Percentiles rank a stretch among this genome's conserved stretches.
phyloP scores from a whole-genome alignment of 2,888 invertebrate species.

The Drosophila diplacantha region DNA sequence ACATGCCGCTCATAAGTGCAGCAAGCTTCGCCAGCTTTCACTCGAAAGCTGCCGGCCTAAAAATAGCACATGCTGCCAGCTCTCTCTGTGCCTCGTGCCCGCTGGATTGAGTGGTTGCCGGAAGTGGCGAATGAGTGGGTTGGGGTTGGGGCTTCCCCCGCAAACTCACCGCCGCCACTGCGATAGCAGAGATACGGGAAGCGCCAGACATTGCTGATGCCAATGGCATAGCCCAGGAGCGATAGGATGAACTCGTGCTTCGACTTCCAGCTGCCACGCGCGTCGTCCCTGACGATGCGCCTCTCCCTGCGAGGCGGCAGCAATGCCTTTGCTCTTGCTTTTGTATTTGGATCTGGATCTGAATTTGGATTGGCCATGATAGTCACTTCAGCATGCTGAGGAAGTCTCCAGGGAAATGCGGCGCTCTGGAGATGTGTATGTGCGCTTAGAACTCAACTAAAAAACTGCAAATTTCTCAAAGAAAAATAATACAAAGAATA shows the following conservation, averaged over 20 bases:
- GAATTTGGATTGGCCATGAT: not conserved
- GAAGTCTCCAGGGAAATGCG: not conserved
- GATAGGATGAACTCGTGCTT: constrained; percentile 89
- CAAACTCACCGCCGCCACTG: constrained; percentile 85
- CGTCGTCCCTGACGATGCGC: constrained; percentile 60
- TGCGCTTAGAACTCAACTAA: no score
- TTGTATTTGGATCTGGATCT: not conserved
- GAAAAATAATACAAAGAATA: not conserved
- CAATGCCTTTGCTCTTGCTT: not conserved
- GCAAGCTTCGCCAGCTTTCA: constrained; percentile 54
- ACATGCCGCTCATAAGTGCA: constrained; percentile 23
- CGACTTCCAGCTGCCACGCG: constrained; percentile 84
- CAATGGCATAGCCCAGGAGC: constrained; percentile 90
- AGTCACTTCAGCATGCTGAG: not conserved
- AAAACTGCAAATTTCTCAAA: no score
- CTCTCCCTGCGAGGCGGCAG: constrained; percentile 21
- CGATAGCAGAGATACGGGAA: constrained; percentile 92
- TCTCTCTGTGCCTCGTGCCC: no score
- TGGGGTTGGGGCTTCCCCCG: not conserved
- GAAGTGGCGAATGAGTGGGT: not conserved
- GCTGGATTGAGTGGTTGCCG: not conserved
- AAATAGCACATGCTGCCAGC: constrained; percentile 34
- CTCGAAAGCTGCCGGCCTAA: constrained; percentile 49
- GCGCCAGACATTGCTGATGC: constrained; percentile 91
- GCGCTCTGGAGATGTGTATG: not conserved